A percentile compares a stretch with the other conserved stretches of the same genome.
These are phyloP conservation scores for Ommatoiulus sabulosus DNA, from an alignment of 2,888 invertebrate genomes.

Conservation along the genomic window DNA sequence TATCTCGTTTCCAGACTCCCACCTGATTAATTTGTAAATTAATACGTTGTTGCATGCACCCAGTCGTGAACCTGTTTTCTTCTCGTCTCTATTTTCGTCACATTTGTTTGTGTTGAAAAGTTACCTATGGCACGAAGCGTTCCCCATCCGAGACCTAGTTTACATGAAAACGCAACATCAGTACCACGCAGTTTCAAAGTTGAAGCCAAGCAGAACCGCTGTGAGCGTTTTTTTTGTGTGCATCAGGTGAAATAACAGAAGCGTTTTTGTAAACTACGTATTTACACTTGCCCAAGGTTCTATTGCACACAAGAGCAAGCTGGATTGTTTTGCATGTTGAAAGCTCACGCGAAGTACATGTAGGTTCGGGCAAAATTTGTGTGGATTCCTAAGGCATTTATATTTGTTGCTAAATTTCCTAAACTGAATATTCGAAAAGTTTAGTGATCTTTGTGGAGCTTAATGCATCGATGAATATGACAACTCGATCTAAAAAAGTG, in stretches of 20 bases:
- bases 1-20: conserved; percentile 31
- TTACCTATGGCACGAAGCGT: not conserved
- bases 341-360: not conserved
- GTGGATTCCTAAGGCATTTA: not conserved
- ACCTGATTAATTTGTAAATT: conserved; percentile 36
- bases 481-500: no score
- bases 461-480: no score
- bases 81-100: not conserved
- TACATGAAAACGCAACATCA: conserved; percentile 1
- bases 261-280: not conserved
- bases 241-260: conserved; percentile 33
- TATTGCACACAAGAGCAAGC: not conserved
- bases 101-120: conserved; percentile 5
- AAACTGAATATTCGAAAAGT: no score
- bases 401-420: no score
- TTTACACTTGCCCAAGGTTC: not conserved
- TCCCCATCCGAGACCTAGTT: not conserved
- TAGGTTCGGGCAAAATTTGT: not conserved
- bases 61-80: conserved; percentile 26
- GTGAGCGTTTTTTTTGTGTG: not conserved
- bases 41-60: conserved; percentile 9
- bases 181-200: not conserved
- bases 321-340: not conserved
- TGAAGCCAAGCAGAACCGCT: conserved; percentile 21
- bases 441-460: no score